Percentiles rank a stretch among this genome's conserved stretches.
These are phyloP conservation scores for Palythoa grandis DNA, from an alignment of 92 coral and sea anemone species.

Conservation along the genomic window DNA sequence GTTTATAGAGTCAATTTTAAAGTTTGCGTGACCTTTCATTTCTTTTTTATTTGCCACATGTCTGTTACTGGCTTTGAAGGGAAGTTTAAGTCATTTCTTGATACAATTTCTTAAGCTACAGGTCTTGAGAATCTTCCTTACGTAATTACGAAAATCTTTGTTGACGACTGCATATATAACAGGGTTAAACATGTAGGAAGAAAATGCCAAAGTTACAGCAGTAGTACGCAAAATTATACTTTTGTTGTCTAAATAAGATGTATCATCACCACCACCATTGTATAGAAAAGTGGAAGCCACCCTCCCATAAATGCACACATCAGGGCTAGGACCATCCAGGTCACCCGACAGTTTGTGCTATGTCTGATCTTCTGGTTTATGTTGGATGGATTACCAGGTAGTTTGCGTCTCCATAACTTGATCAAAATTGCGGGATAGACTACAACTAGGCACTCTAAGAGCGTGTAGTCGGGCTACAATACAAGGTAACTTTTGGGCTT, in stretches of 20 bases:
- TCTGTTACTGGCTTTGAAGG: neutral
- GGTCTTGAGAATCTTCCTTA: neutral
- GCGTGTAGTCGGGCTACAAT: no score
- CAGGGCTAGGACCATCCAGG: neutral
- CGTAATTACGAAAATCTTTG: neutral
- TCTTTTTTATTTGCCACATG: neutral
- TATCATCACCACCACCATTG: no score
- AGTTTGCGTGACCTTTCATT: neutral
- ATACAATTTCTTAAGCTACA: neutral
- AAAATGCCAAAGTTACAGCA: neutral
- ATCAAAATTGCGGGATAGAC: conserved; percentile 23
- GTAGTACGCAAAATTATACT: neutral
- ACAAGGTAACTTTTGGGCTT: no score
- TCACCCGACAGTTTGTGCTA: conserved; percentile 1
- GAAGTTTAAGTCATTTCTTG: neutral
- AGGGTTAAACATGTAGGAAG: neutral
- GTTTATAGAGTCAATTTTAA: neutral
- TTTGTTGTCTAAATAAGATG: neutral
- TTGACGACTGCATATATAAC: neutral
- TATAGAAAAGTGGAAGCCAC: neutral
- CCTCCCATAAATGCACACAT: neutral
- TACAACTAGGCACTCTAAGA: no score
- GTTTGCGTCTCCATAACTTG: neutral
- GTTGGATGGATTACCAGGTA: neutral
- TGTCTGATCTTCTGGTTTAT: conserved; percentile 5